Evolutionary conservation across 2,888 invertebrate species (phyloP).

Genomic region (Hoplodrina blanda): DNA sequence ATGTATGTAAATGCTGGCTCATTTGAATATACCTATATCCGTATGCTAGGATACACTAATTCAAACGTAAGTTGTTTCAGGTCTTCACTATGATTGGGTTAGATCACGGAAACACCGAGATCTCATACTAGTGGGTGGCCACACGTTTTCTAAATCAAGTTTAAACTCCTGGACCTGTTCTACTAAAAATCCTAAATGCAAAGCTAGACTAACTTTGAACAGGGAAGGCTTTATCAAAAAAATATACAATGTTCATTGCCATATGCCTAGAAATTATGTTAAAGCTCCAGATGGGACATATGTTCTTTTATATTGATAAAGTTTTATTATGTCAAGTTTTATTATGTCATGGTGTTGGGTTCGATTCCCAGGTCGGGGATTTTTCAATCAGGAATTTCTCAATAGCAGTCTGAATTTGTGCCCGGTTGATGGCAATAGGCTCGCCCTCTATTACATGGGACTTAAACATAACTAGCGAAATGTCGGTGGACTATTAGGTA

Average conservation of each 20-base stretch:
- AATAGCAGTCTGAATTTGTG: too few species aligned
- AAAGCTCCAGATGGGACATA: background rate
- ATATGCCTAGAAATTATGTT: constrained; percentile 13
- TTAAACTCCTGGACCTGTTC: constrained; percentile 65
- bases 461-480: too few species aligned
- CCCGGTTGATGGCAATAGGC: too few species aligned
- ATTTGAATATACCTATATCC: background rate
- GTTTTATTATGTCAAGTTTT: too few species aligned
- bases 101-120: constrained; percentile 62
- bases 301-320: background rate
- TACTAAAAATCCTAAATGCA: constrained; percentile 61
- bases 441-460: too few species aligned
- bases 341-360: too few species aligned
- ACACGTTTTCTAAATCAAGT: constrained; percentile 57
- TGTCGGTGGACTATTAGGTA: too few species aligned
- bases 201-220: constrained; percentile 68
- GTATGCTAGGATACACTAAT: background rate
- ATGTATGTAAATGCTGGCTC: too few species aligned
- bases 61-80: constrained; percentile 34
- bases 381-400: too few species aligned
- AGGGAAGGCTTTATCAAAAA: background rate
- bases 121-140: constrained; percentile 59
- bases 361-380: too few species aligned
- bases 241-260: constrained; percentile 26
- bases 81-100: constrained; percentile 52